Conservation (phyloP, 1,140 invertebrate species). For the Panulirus ornatus region DNA sequence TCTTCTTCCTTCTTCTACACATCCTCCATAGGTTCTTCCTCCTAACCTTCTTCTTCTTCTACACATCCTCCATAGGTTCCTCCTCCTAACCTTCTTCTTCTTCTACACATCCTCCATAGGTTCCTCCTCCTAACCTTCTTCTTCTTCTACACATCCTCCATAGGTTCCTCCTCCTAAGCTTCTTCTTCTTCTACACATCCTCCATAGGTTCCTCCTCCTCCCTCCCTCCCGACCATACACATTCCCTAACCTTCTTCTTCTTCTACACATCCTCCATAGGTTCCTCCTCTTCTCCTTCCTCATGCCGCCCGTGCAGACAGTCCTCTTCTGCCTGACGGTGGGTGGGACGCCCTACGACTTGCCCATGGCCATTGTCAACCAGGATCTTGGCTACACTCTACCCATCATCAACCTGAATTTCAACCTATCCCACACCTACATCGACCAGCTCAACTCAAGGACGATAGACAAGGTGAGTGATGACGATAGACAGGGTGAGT, state of each 20-base stretch:
- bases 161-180: too few relatives aligned
- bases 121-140: too few relatives aligned
- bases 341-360: conserved; percentile 92
- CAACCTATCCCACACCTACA: conserved; percentile 24
- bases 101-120: too few relatives aligned
- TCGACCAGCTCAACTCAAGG: conserved; percentile 16
- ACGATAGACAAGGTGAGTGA: conserved; percentile 20
- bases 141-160: too few relatives aligned
- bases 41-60: too few relatives aligned
- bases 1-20: too few relatives aligned
- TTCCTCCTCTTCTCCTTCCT: conserved; percentile 95
- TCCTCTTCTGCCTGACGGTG: conserved; percentile 96
- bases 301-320: conserved; percentile 94
- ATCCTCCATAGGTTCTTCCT: too few relatives aligned
- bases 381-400: conserved; percentile 83
- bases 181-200: too few relatives aligned
- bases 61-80: too few relatives aligned
- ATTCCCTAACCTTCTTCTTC: conserved; percentile 63
- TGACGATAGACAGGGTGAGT: too few relatives aligned
- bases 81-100: too few relatives aligned
- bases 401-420: background rate
- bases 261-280: conserved; percentile 78
- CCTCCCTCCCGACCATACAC: background rate
- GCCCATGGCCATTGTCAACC: conserved; percentile 90
- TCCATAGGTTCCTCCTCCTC: background rate